Evolutionary conservation across 1,140 invertebrate genomes (phyloP), one percentile per base, ranked within the genome.

Genomic region (Dreissena polymorpha): DNA sequence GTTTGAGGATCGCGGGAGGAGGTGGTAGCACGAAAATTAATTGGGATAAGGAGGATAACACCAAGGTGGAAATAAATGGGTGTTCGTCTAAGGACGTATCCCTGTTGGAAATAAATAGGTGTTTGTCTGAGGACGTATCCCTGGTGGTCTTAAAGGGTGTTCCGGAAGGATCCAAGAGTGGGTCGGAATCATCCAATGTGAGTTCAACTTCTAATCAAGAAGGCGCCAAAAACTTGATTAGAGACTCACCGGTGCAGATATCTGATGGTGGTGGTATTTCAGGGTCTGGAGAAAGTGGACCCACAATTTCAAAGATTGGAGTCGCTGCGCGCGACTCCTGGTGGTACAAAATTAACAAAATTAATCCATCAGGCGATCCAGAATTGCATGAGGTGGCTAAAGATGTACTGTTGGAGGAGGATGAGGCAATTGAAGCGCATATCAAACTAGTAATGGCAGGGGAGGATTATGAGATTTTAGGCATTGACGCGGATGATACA

Each of bases 331-430:
- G 67, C 67, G 67, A 69, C 67, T 51, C 69, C 12, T 49, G 25
- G 29, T 51, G 69, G 39, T 21, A 7, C 50, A 71, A 71, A 71
- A 51, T 39, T 5, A 39, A 39, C 25, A 29, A 21, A 21, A 18
- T 50, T 50, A 71, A 71, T 71, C 49, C 14, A 71, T 71, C 69
- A 51, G 69, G 69, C 69, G 49, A 71, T 71, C 53, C 29, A 71
- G 39, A 12, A 50, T 18, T 51, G 13, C 14, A 71, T 21, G 69
- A n/a, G n/a, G 69, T n/a, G 23, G 67, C 16, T n/a, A 39, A 39
- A 39, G 23, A 16, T 10, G 50, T 14, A 18, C 7, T 69, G 49
- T 29, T 16, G 69, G 49, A 50, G 25, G 49, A 18, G 53, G 69
- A 71, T 71, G 39, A 39, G 39, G n/a, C n/a, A 12, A 51, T 51